Evolutionary conservation across 1,140 invertebrate genomes (phyloP).

Genomic region (Nebria ingens): DNA sequence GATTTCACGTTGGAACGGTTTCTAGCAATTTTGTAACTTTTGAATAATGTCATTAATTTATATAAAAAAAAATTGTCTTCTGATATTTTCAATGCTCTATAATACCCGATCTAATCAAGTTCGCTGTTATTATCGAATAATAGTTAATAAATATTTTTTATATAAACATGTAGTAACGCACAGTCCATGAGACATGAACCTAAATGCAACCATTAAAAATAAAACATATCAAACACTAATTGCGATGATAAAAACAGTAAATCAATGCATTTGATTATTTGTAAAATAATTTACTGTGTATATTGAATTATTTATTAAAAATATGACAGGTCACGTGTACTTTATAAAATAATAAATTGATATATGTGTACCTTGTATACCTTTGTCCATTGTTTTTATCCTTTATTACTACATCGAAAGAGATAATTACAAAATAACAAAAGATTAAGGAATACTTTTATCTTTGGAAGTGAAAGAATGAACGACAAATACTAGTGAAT

Average conservation of each 20-base stretch:
- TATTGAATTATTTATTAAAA: conserved; percentile 6
- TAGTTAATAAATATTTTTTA: conserved; percentile 4
- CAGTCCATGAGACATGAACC: neutral
- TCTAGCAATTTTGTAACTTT: too few species aligned
- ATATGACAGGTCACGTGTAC: conserved; percentile 2
- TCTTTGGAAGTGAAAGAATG: too few species aligned
- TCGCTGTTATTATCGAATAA: neutral
- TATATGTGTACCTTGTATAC: conserved; percentile 4
- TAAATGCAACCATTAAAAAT: neutral
- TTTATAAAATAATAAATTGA: neutral
- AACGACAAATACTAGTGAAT: too few species aligned
- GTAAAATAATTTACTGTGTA: conserved; percentile 8
- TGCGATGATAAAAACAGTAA: neutral
- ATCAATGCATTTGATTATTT: conserved; percentile 4
- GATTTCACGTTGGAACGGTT: too few species aligned
- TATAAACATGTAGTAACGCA: neutral
- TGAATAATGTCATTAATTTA: too few species aligned
- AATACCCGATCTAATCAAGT: neutral
- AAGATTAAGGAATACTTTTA: too few species aligned
- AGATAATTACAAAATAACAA: too few species aligned
- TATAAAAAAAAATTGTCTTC: conserved; percentile 6
- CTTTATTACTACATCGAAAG: too few species aligned
- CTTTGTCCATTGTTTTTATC: too few species aligned
- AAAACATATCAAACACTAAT: conserved; percentile 5
- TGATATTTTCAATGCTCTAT: neutral